Evolutionary conservation across 2,888 invertebrate species (phyloP), one percentile per base, ranked within the genome.

Genomic region (Drosophila rellima): DNA sequence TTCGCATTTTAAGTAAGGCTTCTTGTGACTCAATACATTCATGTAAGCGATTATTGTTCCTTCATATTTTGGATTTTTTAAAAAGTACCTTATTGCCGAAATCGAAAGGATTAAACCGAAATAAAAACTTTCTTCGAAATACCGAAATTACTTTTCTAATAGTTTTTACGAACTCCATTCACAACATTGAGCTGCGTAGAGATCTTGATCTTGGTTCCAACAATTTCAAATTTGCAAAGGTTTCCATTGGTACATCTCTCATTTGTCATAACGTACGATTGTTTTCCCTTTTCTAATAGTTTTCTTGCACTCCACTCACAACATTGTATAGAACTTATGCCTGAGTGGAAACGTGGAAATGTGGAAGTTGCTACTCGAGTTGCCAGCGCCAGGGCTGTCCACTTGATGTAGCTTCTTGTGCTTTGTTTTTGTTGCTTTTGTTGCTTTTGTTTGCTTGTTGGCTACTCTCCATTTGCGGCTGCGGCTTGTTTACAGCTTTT

Each of bases 381-480:
- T 63, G 74, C 67, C 59, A 50, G 62, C 67, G 61, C 74, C 55
- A 44, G 63, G 20, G 66, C 54, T 74, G 71, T 40, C 83, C 80
- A 74, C 74, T 81, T 61, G 69, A 67, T 64, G 80, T 23, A 37
- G 71, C 65, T 66, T 70, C 76, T 62, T 56, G 55, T 51, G 52
- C 15, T 15, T 39, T 33, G 44, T 47, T 69, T 35, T 54, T 68
- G 59, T 59, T 59, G 72, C 35, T 60, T 45, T 52, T 50, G 57
- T 40, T 61, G 55, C 54, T 55, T 45, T 47, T 64, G 68, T 73
- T 73, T 48, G 62, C 56, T 75, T 72, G 67, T 67, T 60, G 80
- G 74, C 83, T 56, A 88, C 89, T 83, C 89, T 82, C 66, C 88
- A 85, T 70, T 88, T 83, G 86, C 45, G 88, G 80, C 81, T 71